phyloP scores from a whole-genome alignment of 2,113 vertebrate species.

The Podocnemis expansa region DNA sequence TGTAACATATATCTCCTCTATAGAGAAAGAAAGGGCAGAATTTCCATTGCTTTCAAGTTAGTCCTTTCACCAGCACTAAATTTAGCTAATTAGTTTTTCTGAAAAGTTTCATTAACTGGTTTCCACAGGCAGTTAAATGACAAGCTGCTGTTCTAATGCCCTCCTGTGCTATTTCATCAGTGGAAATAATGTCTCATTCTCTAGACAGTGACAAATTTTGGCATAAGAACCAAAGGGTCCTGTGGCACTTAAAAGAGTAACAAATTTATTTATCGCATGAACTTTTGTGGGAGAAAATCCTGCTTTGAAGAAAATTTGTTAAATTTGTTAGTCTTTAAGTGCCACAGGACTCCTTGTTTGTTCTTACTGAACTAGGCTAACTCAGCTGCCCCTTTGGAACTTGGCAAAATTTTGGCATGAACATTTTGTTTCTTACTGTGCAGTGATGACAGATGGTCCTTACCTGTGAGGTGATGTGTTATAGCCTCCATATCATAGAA shows the following conservation, averaged over 20 bases:
- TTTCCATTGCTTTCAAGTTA: background rate
- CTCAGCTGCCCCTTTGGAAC: too few species aligned
- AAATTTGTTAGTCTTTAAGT: too few species aligned
- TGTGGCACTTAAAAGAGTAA: too few species aligned
- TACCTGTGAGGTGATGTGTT: background rate
- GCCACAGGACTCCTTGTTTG: too few species aligned
- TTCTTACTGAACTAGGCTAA: too few species aligned
- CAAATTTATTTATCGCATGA: too few species aligned
- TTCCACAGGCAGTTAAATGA: accelerated
- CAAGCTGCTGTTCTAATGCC: slow-evolving; percentile 18
- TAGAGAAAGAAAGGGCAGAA: background rate
- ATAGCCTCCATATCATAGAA: accelerated
- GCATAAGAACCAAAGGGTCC: too few species aligned
- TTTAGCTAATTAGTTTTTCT: background rate
- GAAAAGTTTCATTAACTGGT: slow-evolving; percentile 8
- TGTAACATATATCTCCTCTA: background rate
- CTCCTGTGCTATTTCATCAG: background rate
- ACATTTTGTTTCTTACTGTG: background rate
- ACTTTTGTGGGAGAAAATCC: too few species aligned
- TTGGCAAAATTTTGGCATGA: background rate
- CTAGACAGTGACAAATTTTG: background rate
- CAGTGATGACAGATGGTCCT: background rate
- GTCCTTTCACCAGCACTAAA: accelerated
- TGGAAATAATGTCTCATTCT: slow-evolving; percentile 39
- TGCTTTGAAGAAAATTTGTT: too few species aligned